Conservation (phyloP, 2,888 invertebrate species). For the Lasioglossum marginatum region DNA sequence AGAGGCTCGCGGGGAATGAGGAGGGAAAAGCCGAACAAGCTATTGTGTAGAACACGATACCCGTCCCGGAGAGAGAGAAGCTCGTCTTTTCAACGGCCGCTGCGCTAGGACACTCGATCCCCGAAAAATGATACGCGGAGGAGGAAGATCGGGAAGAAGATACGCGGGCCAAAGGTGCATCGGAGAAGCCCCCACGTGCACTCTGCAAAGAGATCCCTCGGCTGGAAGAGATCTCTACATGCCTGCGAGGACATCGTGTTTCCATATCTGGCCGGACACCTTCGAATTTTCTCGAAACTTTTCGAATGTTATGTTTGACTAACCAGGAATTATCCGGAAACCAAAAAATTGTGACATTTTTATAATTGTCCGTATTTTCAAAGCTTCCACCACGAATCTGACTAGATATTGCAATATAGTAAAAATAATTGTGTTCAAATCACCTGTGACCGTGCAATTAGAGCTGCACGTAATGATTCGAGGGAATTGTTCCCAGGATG, state of each 20-base stretch:
- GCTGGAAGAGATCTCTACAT: conserved; percentile 26
- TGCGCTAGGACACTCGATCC: conserved; percentile 52
- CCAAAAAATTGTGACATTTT: no score
- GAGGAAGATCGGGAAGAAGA: conserved; percentile 31
- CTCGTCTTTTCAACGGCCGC: conserved; percentile 31
- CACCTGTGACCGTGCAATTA: conserved; percentile 31
- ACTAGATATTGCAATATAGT: no score
- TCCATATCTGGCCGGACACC: conserved; percentile 9
- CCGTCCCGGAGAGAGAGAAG: conserved; percentile 21
- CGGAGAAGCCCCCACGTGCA: not conserved
- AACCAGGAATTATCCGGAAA: no score
- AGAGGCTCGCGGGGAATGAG: not conserved
- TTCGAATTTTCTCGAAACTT: no score
- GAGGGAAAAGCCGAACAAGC: conserved; percentile 53
- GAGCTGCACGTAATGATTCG: conserved; percentile 23
- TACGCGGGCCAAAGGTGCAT: conserved; percentile 27
- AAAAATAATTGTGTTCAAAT: conserved; percentile 1
- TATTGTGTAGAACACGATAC: conserved; percentile 59
- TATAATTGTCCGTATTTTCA: not conserved
- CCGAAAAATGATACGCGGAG: conserved; percentile 52
- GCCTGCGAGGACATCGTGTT: not conserved
- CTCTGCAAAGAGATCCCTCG: not conserved
- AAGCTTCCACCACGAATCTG: not conserved
- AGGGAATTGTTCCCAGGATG: not conserved
- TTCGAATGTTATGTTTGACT: no score